phyloP scores from a whole-genome alignment of 2,113 vertebrate genomes.

The Sylvicapra grimmia region DNA sequence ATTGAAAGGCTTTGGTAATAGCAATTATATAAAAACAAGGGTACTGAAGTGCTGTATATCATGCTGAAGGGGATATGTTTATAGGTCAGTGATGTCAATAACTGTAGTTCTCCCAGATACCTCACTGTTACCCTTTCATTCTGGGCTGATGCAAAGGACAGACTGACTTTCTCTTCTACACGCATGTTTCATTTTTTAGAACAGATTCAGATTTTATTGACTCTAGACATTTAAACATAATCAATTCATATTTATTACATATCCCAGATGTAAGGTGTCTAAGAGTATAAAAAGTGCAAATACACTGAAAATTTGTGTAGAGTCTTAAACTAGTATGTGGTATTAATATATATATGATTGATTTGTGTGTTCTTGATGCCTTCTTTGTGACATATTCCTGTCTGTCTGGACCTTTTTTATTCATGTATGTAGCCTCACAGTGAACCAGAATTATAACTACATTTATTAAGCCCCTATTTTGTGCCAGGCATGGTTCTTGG shows the following conservation, averaged over 20 bases:
- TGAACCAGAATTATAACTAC: background rate
- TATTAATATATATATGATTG: background rate
- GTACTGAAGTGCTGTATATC: constrained; percentile 77
- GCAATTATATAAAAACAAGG: constrained; percentile 82
- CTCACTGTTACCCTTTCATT: constrained; percentile 65
- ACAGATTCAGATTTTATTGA: constrained; percentile 51
- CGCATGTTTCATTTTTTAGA: background rate
- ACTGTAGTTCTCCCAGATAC: constrained; percentile 70
- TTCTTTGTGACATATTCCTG: background rate
- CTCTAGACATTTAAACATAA: constrained; percentile 16
- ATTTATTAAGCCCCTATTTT: background rate
- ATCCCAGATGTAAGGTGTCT: background rate
- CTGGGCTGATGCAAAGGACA: constrained; percentile 56
- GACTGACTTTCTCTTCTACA: constrained; percentile 51
- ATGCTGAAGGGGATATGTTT: constrained; percentile 76
- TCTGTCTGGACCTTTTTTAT: background rate
- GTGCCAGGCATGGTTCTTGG: background rate
- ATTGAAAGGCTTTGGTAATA: constrained; percentile 77
- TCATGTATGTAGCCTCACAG: background rate
- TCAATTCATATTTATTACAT: constrained; percentile 44
- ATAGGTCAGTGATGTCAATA: constrained; percentile 83
- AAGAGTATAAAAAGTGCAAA: background rate
- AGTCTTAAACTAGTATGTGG: background rate
- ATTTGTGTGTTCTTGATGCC: background rate
- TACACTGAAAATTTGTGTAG: background rate